phyloP scores from a whole-genome alignment of 2,888 invertebrate genomes.

The Spilarctia lutea region DNA sequence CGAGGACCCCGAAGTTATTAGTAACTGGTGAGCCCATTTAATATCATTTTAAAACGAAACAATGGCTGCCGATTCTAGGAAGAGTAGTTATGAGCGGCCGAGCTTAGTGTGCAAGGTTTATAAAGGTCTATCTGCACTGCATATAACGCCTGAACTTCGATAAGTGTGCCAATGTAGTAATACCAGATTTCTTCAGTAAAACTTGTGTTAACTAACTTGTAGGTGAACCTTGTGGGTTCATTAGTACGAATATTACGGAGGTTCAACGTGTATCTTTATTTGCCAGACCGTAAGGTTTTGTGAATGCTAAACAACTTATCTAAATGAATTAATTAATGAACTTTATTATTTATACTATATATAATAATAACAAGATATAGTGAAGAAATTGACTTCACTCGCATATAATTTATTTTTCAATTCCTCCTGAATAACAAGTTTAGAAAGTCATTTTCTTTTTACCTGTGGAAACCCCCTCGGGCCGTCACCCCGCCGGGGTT shows the following conservation, averaged over 20 bases:
- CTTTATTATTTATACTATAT: no score
- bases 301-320: not conserved
- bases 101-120: not conserved
- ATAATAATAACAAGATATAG: no score
- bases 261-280: not conserved
- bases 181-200: not conserved
- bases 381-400: no score
- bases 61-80: not conserved
- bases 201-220: no score
- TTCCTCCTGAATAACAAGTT: no score
- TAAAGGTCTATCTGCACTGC: not conserved
- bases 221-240: no score
- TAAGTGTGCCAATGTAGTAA: not conserved
- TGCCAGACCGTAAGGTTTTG: not conserved
- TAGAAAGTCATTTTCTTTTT: no score
- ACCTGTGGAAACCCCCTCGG: no score
- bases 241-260: not conserved
- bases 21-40: slow-evolving; percentile 89
- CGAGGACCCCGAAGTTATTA: slow-evolving; percentile 94
- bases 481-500: no score
- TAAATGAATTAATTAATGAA: not conserved
- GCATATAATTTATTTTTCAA: no score
- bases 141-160: not conserved
- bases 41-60: not conserved
- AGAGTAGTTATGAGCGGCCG: not conserved